Evolutionary conservation across 2,113 vertebrate species (phyloP), one percentile per base, ranked within the genome.

Genomic region (Triplophysa tibetana): DNA sequence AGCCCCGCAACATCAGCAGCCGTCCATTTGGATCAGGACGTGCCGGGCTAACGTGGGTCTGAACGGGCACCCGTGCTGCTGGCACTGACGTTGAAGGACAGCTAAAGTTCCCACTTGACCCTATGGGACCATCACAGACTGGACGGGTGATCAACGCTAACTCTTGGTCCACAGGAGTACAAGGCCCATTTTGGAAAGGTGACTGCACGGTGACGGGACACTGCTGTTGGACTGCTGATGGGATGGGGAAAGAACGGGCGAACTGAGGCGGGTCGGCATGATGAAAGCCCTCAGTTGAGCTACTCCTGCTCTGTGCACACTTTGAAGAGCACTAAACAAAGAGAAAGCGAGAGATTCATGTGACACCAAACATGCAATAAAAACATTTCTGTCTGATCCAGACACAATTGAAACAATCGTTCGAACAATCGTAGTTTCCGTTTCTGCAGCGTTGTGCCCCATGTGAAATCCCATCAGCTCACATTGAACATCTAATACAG

Each of bases 281-380:
- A 41, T 81, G 52, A 60, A 50, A 43, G 21, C 29, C 75, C 64
- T 24, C 78, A 41, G 80, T 70, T 70, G 75, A 38, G 56, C 21
- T 61, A 33, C 21, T 24, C 45, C 7, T 62, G 68, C 26, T 16
- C 66, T 80, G 68, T 61, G 72, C 21, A 70, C 45, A 29, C 33
- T 78, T 52, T 41, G 62, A 72, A 60, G 67, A 23, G 24, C 38
- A 63, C 78, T 72, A 26, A 21, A 61, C 14, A 2, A 70, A 70
- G 50, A 33, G 68, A 56, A 33, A 33, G 9, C 7, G 4, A 24
- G 7, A 56, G 9, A 74, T 24, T 73, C n/a, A 60, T 12, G 56
- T 60, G 66, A 73, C 24, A 43, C 58, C 58, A 54, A 48, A 21
- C 10, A 11, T 41, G 61, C 41, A 10, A 11, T 43, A 9, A 43